A percentile compares a stretch with the other conserved stretches of the same genome.
Conservation (phyloP, 2,113 vertebrate species). For the Muscicapa adusta region DNA sequence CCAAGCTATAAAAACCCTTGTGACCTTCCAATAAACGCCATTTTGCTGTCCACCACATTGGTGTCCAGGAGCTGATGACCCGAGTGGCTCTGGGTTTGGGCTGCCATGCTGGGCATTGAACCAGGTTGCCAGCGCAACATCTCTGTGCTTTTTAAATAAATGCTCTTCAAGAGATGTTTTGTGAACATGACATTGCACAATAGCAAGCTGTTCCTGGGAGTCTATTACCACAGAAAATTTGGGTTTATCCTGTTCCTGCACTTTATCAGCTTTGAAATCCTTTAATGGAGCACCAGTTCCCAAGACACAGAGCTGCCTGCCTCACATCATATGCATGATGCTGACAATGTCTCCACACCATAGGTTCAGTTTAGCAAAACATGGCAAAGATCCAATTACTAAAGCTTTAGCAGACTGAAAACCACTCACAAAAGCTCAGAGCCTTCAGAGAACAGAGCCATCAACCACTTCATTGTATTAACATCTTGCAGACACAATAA, state of each 20-base stretch:
- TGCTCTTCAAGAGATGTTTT: not conserved
- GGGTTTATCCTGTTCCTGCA: not conserved
- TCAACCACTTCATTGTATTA: not conserved
- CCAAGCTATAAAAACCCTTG: no score
- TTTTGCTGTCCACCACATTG: no score
- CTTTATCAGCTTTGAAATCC: not conserved
- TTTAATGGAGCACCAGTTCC: not conserved
- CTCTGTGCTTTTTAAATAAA: not conserved
- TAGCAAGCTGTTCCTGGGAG: not conserved
- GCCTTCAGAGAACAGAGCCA: not conserved
- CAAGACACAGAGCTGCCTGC: not conserved
- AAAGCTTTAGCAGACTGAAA: not conserved
- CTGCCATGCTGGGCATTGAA: no score
- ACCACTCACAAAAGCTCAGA: not conserved
- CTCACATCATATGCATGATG: not conserved
- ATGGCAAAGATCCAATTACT: not conserved
- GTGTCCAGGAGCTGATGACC: no score
- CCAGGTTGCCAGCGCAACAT: no score
- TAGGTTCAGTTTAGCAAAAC: not conserved
- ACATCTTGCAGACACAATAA: not conserved
- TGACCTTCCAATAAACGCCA: no score
- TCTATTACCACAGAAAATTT: rapidly evolving
- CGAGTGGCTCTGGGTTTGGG: no score
- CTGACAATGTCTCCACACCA: not conserved
- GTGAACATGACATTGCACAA: not conserved